Evolutionary conservation across 2,888 invertebrate genomes (phyloP), one percentile per base, ranked within the genome.

Genomic region (Rhagium mordax): DNA sequence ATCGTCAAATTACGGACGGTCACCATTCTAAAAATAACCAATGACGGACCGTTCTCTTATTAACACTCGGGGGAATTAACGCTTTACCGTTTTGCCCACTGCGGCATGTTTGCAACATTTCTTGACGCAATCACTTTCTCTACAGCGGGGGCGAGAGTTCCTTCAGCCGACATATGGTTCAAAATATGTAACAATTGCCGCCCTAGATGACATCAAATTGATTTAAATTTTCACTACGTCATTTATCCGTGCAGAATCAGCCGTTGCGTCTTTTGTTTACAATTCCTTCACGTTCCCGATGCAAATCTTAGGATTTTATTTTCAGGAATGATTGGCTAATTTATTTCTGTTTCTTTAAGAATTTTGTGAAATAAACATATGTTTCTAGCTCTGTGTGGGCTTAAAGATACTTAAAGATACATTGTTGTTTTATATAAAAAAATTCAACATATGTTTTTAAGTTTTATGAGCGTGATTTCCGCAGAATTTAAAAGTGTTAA

Each of bases 91-190:
- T 21, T 51, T 8, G 41, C 21, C 24, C 18, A n/a, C n/a, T 65
- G 5, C 18, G 10, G 24, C 1, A 29, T 49, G 65, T 65, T 65
- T 67, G 65, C 67, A 57, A 67, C 57, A 67, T 41, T 15, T 24
- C 41, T 33, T 71, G 71, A 65, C 71, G 71, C 65, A 71, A 65
- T 55, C 71, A 71, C 71, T 71, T 71, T 71, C 71, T 71, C 71
- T 70, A 24, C 59, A 66, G 71, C 71, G 71, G 71, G 71, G 71
- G 71, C 71, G 69, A 57, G 61, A 48, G 51, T 51, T 71, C 62
- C 59, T 67, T 33, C 55, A 69, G 65, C 51, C 7, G 61, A 41
- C 74, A 74, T 69, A 74, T 68, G 71, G 69, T 60, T 15, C 24
- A 24, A 65, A 68, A 65, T 67, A 13, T 27, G 59, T 49, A 15